phyloP scores from a whole-genome alignment of 1,140 invertebrate genomes.

The Colletes latitarsis region DNA sequence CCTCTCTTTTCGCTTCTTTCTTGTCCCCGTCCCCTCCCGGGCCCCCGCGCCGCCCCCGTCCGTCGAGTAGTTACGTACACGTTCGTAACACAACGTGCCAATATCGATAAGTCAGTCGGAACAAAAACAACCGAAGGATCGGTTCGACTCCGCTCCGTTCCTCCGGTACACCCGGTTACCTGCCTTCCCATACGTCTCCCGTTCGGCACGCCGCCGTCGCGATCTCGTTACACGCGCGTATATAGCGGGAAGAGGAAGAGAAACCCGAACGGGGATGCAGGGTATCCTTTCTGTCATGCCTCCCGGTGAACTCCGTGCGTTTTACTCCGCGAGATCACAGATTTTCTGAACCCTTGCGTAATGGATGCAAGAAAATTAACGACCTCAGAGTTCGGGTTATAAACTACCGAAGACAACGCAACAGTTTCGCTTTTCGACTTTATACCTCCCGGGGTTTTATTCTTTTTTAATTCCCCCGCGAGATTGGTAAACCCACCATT shows the following conservation, averaged over 20 bases:
- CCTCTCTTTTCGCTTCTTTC: constrained; percentile 39
- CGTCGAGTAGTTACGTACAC: constrained; percentile 67
- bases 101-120: constrained; percentile 67
- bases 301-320: background rate
- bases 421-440: too few relatives aligned
- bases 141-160: constrained; percentile 44
- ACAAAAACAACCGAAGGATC: constrained; percentile 66
- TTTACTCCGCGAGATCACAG: background rate
- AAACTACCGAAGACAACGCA: too few relatives aligned
- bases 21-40: background rate
- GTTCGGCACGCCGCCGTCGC: constrained; percentile 46
- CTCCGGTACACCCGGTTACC: constrained; percentile 43
- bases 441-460: too few relatives aligned
- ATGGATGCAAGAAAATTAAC: too few relatives aligned
- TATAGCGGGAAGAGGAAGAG: constrained; percentile 21
- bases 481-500: too few relatives aligned
- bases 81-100: constrained; percentile 66
- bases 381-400: background rate
- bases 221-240: constrained; percentile 69
- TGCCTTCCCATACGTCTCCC: constrained; percentile 49
- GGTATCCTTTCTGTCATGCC: background rate
- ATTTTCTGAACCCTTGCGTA: background rate
- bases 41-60: constrained; percentile 21
- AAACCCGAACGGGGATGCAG: background rate
- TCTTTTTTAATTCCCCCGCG: too few relatives aligned